A percentile compares a stretch with the other conserved stretches of the same genome.
These are phyloP conservation scores for Nemoura dubitans DNA, from an alignment of 2,888 invertebrate species.

Conservation along the genomic window DNA sequence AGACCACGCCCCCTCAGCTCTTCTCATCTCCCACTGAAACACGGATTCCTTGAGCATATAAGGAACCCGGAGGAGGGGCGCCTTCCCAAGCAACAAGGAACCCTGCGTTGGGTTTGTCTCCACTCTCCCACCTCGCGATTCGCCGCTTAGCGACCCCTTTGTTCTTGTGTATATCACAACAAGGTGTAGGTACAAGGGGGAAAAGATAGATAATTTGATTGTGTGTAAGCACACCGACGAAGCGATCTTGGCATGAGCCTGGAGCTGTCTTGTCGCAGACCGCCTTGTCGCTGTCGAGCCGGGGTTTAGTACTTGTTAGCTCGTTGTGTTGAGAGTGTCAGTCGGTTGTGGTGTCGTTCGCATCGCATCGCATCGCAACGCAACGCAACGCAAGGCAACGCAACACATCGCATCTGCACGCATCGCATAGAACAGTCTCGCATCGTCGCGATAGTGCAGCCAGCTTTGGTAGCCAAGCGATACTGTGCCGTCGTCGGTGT, in stretches of 20 bases:
- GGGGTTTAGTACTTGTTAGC: constrained; percentile 21
- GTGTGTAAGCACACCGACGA: background rate
- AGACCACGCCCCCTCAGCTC: background rate
- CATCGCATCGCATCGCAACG: background rate
- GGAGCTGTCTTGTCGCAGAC: background rate
- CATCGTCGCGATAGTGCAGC: too few species aligned
- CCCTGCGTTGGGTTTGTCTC: constrained; percentile 17
- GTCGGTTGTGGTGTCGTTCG: background rate
- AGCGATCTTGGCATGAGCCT: background rate
- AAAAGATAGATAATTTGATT: constrained; percentile 40
- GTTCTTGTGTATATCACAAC: constrained; percentile 23
- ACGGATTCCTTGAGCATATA: constrained; percentile 51
- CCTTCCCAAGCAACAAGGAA: constrained; percentile 8
- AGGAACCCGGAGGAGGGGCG: constrained; percentile 47
- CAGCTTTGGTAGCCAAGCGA: background rate
- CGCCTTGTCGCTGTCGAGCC: background rate
- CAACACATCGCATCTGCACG: background rate
- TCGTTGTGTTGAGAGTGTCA: constrained; percentile 5
- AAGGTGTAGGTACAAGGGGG: constrained; percentile 7
- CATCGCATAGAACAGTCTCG: too few species aligned
- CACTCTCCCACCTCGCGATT: constrained; percentile 34
- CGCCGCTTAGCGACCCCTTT: constrained; percentile 24
- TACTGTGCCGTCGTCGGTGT: background rate
- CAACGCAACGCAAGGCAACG: background rate
- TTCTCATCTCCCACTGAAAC: constrained; percentile 23